A percentile compares a stretch with the other conserved stretches of the same genome.
These are phyloP conservation scores for Etheostoma cragini DNA, from an alignment of 2,113 vertebrate species.

Conservation along the genomic window DNA sequence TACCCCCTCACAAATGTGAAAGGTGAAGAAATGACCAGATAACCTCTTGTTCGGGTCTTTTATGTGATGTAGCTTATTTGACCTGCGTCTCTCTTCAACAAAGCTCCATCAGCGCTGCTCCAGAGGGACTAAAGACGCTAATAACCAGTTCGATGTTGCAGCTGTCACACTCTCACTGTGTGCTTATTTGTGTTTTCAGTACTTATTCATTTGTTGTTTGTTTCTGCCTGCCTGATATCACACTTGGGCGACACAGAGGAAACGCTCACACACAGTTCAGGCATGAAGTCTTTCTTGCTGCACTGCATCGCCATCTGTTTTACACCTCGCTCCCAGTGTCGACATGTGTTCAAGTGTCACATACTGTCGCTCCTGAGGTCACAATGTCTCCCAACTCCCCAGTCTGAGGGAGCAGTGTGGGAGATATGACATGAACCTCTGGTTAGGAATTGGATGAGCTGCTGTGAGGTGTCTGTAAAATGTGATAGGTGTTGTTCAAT, in stretches of 20 bases:
- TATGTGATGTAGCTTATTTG: neutral
- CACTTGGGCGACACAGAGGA: conserved; percentile 7
- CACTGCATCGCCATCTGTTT: conserved; percentile 52
- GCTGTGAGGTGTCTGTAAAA: neutral
- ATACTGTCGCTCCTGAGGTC: conserved; percentile 41
- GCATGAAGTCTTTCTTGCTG: conserved; percentile 46
- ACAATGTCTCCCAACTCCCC: conserved; percentile 1
- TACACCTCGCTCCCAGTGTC: conserved; percentile 27
- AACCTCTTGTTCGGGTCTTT: conserved; percentile 1
- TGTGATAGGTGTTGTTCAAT: neutral
- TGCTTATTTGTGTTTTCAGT: conserved; percentile 8
- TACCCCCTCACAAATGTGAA: neutral
- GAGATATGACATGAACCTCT: conserved; percentile 1
- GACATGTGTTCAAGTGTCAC: conserved; percentile 63
- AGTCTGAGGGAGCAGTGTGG: neutral
- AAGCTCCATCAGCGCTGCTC: conserved; percentile 23
- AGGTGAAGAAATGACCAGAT: neutral
- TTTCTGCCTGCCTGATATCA: conserved; percentile 31
- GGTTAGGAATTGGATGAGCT: conserved; percentile 9
- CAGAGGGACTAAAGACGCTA: neutral
- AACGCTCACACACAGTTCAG: conserved; percentile 23
- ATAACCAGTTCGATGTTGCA: conserved; percentile 21
- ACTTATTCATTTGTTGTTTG: conserved; percentile 34
- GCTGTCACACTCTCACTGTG: conserved; percentile 7
- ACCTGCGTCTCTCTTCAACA: conserved; percentile 13